These are phyloP conservation scores for Perodicticus potto DNA, from an alignment of 2,797 vertebrate species.

Conservation along the genomic window DNA sequence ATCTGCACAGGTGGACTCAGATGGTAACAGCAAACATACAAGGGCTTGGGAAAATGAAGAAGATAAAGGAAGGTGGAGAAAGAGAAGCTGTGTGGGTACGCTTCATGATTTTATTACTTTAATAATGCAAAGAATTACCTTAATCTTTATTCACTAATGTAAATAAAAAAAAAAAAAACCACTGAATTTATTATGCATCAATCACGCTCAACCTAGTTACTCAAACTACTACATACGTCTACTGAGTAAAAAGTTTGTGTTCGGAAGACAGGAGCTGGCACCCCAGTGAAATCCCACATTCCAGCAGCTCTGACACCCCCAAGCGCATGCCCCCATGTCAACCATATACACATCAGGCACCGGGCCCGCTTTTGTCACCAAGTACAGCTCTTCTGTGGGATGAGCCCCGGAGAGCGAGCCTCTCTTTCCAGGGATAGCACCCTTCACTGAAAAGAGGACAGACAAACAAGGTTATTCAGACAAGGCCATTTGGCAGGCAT, in stretches of 20 bases:
- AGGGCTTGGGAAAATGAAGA: not conserved
- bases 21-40: not conserved
- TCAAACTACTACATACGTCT: not conserved
- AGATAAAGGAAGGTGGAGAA: not conserved
- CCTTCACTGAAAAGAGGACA: not conserved
- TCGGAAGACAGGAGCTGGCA: not conserved
- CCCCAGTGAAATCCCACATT: not conserved
- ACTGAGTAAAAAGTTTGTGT: not conserved
- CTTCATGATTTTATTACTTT: not conserved
- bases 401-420: fast-evolving
- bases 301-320: not conserved
- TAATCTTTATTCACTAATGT: not conserved
- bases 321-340: no score
- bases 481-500: no score
- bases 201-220: not conserved
- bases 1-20: not conserved
- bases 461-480: not conserved
- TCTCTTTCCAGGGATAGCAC: not conserved
- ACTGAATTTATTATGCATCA: not conserved
- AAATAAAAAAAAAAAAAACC: not conserved
- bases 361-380: not conserved
- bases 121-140: not conserved
- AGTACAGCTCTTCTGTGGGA: not conserved
- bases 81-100: fast-evolving
- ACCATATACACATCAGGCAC: not conserved